Conservation (phyloP, 1,140 invertebrate genomes). For the Bombus affinis region DNA sequence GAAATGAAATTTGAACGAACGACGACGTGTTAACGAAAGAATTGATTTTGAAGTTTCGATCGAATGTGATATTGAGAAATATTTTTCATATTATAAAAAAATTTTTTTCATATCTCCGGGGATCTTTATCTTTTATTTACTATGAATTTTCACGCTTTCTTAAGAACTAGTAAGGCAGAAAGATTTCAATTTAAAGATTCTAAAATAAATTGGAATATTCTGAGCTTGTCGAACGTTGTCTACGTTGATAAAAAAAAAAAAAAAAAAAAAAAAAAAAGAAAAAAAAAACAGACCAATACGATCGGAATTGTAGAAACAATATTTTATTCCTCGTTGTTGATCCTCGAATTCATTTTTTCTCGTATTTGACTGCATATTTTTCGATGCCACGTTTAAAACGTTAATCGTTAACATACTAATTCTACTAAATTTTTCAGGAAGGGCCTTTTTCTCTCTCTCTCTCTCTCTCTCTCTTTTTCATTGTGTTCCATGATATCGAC, state of each 20-base stretch:
- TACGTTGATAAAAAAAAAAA: too few species aligned
- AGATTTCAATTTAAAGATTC: not conserved
- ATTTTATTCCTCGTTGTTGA: not conserved
- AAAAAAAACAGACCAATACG: not conserved
- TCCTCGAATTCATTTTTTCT: not conserved
- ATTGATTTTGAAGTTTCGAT: not conserved
- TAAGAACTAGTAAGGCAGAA: not conserved
- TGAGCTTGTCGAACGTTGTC: too few species aligned
- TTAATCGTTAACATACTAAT: not conserved
- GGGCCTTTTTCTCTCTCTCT: not conserved
- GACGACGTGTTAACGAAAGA: not conserved
- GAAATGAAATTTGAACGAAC: not conserved
- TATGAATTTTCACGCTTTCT: not conserved
- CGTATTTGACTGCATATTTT: not conserved
- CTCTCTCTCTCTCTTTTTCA: not conserved
- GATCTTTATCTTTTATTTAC: not conserved
- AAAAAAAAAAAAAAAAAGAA: too few species aligned
- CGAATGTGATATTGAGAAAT: not conserved
- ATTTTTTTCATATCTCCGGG: rapidly evolving
- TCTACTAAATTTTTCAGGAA: not conserved
- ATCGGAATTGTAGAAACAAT: not conserved
- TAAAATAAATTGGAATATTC: not conserved
- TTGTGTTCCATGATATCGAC: constrained; percentile 7
- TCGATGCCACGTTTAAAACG: not conserved
- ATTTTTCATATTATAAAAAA: too few species aligned